phyloP scores from a whole-genome alignment of 2,888 invertebrate species.

The Dolichomitus sp. region DNA sequence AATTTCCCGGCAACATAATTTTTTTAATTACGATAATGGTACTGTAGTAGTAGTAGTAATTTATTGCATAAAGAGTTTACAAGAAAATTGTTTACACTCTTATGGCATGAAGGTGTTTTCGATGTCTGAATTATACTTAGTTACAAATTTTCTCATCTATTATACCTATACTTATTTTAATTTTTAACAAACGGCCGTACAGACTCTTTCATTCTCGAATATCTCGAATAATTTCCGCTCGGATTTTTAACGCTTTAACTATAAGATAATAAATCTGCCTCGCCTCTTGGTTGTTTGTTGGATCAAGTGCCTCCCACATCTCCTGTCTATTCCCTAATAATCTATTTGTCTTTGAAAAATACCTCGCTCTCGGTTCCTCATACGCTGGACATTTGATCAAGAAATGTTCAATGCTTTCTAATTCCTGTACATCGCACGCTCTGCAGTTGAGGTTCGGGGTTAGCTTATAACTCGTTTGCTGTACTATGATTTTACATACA shows the following conservation, averaged over 20 bases:
- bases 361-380: neutral
- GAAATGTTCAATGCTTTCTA: constrained; percentile 14
- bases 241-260: neutral
- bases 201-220: neutral
- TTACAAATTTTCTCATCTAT: neutral
- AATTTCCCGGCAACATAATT: no score
- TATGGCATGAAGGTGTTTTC: neutral
- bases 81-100: neutral
- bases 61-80: neutral
- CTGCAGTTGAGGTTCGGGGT: constrained; percentile 5
- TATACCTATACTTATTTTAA: neutral
- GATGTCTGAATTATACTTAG: neutral
- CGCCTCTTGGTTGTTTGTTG: neutral
- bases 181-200: neutral
- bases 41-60: neutral
- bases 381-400: constrained; percentile 22
- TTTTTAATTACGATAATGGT: no score
- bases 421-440: neutral
- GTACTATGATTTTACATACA: neutral
- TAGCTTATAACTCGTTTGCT: neutral
- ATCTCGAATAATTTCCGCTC: neutral
- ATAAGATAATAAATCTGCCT: neutral
- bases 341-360: neutral
- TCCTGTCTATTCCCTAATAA: neutral
- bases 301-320: neutral